Evolutionary conservation across 2,888 invertebrate species (phyloP), one percentile per base, ranked within the genome.

Genomic region (Eupithecia subumbrata): DNA sequence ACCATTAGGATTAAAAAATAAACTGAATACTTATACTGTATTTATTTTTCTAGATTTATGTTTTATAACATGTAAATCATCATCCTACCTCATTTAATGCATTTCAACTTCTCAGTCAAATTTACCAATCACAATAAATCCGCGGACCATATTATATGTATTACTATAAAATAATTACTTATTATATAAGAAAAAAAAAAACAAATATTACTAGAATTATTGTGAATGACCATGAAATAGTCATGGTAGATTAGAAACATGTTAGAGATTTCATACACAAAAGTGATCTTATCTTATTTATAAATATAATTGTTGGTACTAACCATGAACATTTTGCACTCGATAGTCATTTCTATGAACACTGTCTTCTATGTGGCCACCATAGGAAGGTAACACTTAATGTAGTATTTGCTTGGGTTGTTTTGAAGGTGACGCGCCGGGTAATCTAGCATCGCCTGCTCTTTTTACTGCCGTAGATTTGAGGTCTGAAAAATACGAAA

Each of bases 351-450:
- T 78, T 84, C 78, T 83, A 80, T 80, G 77, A 74, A 75, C 72
- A 75, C 76, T 69, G 52, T 66, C 67, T 66, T 66, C 63, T 76
- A 73, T 68, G 69, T 52, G 64, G 67, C 72, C 68, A 73, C 48
- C 72, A 68, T 48, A 71, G 37, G 77, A 69, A 77, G 77, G 81
- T 76, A 82, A 81, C 84, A 83, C 85, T 91, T 87, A 95, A 85
- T 95, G 94, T 83, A 94, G 81, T 79, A 94, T 81, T 84, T 93
- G 93, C 82, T 95, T 95, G 18, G 92, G 89, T 83, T 95, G 95
- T 81, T 95, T 95, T 11, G 95, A 93, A 1, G 95, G 95, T 25
- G 95, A 95, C 9, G 95, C 94, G 79, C 95, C 95, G 7, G 95
- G 91, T 78, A 95, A 78, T 80, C 95, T 86, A 34, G 89, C 90